Conservation (phyloP, 2,113 vertebrate species). For the Syngnathus floridae region DNA sequence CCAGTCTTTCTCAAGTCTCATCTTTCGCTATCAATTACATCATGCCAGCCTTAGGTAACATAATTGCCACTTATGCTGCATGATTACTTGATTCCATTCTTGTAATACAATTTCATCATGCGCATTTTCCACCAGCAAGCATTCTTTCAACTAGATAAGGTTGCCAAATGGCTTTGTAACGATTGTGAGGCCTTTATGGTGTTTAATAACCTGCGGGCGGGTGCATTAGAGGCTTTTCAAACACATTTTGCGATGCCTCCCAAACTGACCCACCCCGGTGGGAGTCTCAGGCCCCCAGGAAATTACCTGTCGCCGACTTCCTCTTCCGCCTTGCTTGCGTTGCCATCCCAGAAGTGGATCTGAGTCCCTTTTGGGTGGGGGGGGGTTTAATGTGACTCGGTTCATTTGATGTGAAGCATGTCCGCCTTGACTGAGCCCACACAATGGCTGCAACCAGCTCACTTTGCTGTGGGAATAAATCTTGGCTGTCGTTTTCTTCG, state of each 20-base stretch:
- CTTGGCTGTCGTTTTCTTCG: slow-evolving; percentile 35
- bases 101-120: not conserved
- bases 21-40: not conserved
- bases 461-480: slow-evolving; percentile 28
- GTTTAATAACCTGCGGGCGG: slow-evolving; percentile 35
- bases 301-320: not conserved
- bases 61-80: slow-evolving; percentile 6
- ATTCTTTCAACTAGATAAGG: not conserved
- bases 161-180: slow-evolving; percentile 32
- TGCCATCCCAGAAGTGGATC: slow-evolving; percentile 29
- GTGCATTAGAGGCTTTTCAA: slow-evolving; percentile 22
- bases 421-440: slow-evolving; percentile 27
- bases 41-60: not conserved
- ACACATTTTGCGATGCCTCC: slow-evolving; percentile 17
- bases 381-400: slow-evolving; percentile 25
- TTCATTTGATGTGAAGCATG: slow-evolving; percentile 42
- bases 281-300: slow-evolving; percentile 4
- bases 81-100: slow-evolving; percentile 10
- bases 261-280: slow-evolving; percentile 21
- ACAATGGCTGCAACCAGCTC: slow-evolving; percentile 45
- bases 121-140: slow-evolving; percentile 2
- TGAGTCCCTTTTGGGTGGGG: slow-evolving; percentile 22
- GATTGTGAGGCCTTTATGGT: slow-evolving; percentile 22
- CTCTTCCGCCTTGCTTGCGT: slow-evolving; percentile 6
- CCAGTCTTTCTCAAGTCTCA: not conserved